phyloP scores from a whole-genome alignment of 2,797 vertebrate genomes.

The Eulemur coronatus region DNA sequence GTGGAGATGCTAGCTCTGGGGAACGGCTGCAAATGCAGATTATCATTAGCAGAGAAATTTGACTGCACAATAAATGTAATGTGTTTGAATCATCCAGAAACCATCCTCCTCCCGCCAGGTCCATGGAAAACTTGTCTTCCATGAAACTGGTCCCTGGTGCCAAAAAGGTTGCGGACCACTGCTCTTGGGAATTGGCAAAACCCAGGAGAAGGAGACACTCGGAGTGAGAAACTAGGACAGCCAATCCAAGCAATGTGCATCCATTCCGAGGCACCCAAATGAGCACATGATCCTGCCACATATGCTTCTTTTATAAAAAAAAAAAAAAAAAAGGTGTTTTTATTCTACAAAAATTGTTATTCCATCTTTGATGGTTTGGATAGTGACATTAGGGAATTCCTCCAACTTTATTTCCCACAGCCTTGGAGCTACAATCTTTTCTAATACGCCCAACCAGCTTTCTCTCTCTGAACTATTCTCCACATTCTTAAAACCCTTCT shows the following conservation, averaged over 20 bases:
- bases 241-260: neutral
- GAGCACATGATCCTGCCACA: neutral
- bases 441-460: neutral
- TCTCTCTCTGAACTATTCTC: neutral
- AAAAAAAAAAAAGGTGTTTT: neutral
- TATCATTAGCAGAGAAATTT: too few species aligned
- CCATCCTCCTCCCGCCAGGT: too few species aligned
- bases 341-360: neutral
- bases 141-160: too few species aligned
- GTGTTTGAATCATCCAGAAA: too few species aligned
- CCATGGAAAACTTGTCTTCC: too few species aligned
- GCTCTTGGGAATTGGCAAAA: neutral
- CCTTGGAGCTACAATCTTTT: neutral
- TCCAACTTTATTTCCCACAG: neutral
- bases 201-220: neutral
- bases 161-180: too few species aligned
- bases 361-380: neutral
- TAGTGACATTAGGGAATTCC: neutral
- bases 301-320: neutral
- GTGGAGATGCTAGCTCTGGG: too few species aligned
- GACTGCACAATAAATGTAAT: too few species aligned
- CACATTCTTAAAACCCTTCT: neutral
- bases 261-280: neutral
- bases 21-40: too few species aligned
- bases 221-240: neutral